Evolutionary conservation across 2,888 invertebrate species (phyloP).

Genomic region (Toxonevra muliebris): DNA sequence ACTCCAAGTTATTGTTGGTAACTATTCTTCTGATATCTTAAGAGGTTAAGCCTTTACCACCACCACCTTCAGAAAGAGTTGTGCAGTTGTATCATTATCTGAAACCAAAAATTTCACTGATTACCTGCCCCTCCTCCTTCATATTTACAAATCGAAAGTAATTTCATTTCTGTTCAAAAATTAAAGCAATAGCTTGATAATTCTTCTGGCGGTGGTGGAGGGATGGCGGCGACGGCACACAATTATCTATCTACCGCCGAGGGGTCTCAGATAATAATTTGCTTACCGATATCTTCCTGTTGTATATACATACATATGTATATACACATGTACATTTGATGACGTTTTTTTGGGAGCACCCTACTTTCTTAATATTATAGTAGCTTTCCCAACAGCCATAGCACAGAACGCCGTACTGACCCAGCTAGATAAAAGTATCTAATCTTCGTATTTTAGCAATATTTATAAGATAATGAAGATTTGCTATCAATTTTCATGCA

Average conservation of each 20-base stretch:
- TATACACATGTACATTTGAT: neutral
- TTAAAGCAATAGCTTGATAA: too few relatives aligned
- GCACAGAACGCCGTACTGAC: slow-evolving; percentile 43
- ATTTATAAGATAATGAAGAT: slow-evolving; percentile 62
- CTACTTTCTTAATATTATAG: neutral
- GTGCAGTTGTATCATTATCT: too few relatives aligned
- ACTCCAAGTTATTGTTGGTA: slow-evolving; percentile 40
- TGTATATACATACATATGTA: neutral
- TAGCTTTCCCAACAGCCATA: neutral
- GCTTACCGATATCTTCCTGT: slow-evolving; percentile 21
- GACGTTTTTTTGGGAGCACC: slow-evolving; percentile 10
- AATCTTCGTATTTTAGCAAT: slow-evolving; percentile 59
- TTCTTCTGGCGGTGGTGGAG: neutral
- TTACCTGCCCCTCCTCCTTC: too few relatives aligned
- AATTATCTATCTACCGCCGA: slow-evolving; percentile 7
- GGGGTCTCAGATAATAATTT: slow-evolving; percentile 22
- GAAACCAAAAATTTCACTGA: too few relatives aligned
- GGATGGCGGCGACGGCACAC: neutral
- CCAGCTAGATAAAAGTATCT: slow-evolving; percentile 63
- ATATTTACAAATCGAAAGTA: too few relatives aligned
- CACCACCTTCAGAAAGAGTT: too few relatives aligned
- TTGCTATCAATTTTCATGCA: slow-evolving; percentile 58
- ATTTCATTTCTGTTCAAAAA: too few relatives aligned
- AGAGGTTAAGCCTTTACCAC: neutral
- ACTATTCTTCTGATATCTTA: neutral